Conservation (phyloP, 2,797 vertebrate genomes). For the Galago senegalensis region DNA sequence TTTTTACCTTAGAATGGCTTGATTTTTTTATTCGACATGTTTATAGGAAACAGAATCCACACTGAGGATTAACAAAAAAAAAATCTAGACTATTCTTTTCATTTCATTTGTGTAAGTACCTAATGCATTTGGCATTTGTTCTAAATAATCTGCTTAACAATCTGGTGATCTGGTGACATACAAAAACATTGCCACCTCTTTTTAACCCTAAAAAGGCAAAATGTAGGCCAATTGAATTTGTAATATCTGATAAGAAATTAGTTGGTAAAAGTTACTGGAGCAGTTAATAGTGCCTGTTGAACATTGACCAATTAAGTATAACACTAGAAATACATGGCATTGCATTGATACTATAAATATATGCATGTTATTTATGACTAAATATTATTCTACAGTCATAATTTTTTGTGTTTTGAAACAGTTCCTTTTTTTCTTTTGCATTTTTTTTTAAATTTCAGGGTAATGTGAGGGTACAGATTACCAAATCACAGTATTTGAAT, state of each 20-base stretch:
- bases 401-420: neutral
- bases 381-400: neutral
- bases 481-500: too few species aligned
- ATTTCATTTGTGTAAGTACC: slow-evolving; percentile 27
- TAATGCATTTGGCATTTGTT: slow-evolving; percentile 23
- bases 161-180: slow-evolving; percentile 15
- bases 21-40: neutral
- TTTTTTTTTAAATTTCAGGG: too few species aligned
- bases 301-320: slow-evolving; percentile 34
- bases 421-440: too few species aligned
- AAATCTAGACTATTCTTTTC: slow-evolving; percentile 20
- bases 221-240: neutral
- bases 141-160: slow-evolving; percentile 49
- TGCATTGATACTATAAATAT: neutral
- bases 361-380: neutral
- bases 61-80: slow-evolving; percentile 14
- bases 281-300: neutral
- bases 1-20: neutral
- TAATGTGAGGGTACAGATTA: too few species aligned
- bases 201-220: slow-evolving; percentile 28
- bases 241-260: slow-evolving; percentile 38
- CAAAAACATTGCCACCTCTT: neutral
- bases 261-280: neutral
- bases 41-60: neutral
- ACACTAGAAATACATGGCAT: neutral